These are phyloP conservation scores for Scytalopus superciliaris DNA, from an alignment of 2,113 vertebrate genomes.

Conservation along the genomic window DNA sequence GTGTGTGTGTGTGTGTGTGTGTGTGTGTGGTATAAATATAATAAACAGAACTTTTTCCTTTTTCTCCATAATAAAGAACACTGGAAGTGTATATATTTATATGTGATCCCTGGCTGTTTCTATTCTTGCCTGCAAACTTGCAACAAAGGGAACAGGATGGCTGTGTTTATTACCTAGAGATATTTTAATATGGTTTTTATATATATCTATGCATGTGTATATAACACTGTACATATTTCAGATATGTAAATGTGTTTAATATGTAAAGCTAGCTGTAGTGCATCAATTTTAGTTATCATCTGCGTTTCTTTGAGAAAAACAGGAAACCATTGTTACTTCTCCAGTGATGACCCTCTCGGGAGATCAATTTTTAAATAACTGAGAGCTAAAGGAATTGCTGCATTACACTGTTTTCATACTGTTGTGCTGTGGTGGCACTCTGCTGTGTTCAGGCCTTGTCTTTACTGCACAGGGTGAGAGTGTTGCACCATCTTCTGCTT, in stretches of 20 bases:
- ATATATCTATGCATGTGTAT: neutral
- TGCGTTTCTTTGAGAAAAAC: neutral
- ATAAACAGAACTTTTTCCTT: neutral
- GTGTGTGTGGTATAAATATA: neutral
- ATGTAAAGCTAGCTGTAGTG: neutral
- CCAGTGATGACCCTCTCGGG: neutral
- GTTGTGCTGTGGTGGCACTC: neutral
- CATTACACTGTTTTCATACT: rapidly evolving
- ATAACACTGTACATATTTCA: neutral
- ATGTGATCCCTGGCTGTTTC: neutral
- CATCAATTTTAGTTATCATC: neutral
- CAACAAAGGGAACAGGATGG: neutral
- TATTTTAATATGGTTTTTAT: neutral
- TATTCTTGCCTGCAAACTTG: neutral
- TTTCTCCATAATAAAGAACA: neutral
- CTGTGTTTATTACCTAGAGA: neutral
- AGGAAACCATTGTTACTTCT: neutral
- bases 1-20: neutral
- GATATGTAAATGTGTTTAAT: neutral
- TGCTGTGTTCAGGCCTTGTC: neutral
- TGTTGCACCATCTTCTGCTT: neutral
- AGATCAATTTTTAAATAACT: neutral
- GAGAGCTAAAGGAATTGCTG: neutral
- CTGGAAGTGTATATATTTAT: neutral
- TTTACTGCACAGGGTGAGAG: neutral